A percentile compares a stretch with the other conserved stretches of the same genome.
phyloP scores from a whole-genome alignment of 2,797 vertebrate genomes.

The Enteromius fasciolatus region DNA sequence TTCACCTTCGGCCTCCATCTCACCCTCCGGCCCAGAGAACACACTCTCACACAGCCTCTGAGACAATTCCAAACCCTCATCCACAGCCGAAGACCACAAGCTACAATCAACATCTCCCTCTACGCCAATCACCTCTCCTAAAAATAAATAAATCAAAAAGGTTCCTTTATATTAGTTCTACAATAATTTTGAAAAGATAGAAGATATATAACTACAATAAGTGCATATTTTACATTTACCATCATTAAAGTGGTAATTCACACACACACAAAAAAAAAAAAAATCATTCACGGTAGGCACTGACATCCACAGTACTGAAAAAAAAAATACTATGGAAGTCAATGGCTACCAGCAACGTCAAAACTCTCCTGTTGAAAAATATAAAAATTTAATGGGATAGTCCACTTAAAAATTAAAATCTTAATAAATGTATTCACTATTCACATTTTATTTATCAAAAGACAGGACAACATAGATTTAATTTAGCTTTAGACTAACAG shows the following conservation, averaged over 20 bases:
- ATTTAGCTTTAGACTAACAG: no score
- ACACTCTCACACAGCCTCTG: conserved; percentile 90
- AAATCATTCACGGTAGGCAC: background rate
- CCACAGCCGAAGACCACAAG: conserved; percentile 65
- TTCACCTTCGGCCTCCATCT: conserved; percentile 80
- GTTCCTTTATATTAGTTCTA: background rate
- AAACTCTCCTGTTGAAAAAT: background rate
- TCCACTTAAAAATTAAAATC: no score
- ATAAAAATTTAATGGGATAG: no score
- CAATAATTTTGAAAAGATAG: background rate
- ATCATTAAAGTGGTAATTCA: background rate
- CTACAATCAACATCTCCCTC: conserved; percentile 68
- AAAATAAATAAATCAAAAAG: background rate
- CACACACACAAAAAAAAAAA: no score
- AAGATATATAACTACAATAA: background rate
- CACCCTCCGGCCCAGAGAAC: conserved; percentile 80
- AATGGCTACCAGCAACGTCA: background rate
- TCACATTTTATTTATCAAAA: no score
- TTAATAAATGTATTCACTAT: no score
- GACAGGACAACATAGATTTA: no score
- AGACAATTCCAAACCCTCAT: conserved; percentile 84
- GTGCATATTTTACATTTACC: background rate
- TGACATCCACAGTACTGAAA: background rate
- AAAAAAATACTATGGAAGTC: background rate
- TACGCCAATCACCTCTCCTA: conserved; percentile 57